These are phyloP conservation scores for Alcis repandata DNA, from an alignment of 2,888 invertebrate genomes.

Conservation along the genomic window DNA sequence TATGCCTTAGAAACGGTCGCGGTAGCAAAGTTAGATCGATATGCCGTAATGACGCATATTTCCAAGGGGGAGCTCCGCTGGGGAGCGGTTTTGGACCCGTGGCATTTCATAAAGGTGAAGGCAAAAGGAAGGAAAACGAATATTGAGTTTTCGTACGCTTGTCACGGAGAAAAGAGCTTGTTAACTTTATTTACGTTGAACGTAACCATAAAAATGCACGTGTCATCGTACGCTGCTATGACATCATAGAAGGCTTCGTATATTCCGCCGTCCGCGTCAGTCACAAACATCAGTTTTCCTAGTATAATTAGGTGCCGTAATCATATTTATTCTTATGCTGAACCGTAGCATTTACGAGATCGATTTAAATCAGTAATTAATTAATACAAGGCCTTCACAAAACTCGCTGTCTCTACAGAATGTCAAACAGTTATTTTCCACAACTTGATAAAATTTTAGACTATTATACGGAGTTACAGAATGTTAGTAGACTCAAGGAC, in stretches of 20 bases:
- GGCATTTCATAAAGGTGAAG: slow-evolving; percentile 59
- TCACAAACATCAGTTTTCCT: not conserved
- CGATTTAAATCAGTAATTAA: slow-evolving; percentile 10
- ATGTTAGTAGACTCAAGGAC: slow-evolving; percentile 23
- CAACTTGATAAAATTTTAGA: slow-evolving; percentile 9
- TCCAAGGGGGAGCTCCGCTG: slow-evolving; percentile 43
- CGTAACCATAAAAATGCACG: slow-evolving; percentile 6
- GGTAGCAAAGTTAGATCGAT: slow-evolving; percentile 68
- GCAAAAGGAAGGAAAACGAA: slow-evolving; percentile 25
- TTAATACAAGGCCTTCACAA: slow-evolving; percentile 11
- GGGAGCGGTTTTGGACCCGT: slow-evolving; percentile 51
- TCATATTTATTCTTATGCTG: not conserved
- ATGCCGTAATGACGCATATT: slow-evolving; percentile 59
- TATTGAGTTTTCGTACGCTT: slow-evolving; percentile 30
- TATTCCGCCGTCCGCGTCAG: not conserved
- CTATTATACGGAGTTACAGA: slow-evolving; percentile 9
- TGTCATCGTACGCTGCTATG: slow-evolving; percentile 18
- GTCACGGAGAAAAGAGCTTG: slow-evolving; percentile 26
- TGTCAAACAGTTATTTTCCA: slow-evolving; percentile 22
- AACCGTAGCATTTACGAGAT: not conserved
- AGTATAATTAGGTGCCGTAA: not conserved
- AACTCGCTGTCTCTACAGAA: slow-evolving; percentile 19
- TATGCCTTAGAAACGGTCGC: slow-evolving; percentile 54
- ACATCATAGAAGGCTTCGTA: slow-evolving; percentile 22
- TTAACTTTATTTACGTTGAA: slow-evolving; percentile 13